phyloP scores from a whole-genome alignment of 2,113 vertebrate species.

The Amia ocellicauda region DNA sequence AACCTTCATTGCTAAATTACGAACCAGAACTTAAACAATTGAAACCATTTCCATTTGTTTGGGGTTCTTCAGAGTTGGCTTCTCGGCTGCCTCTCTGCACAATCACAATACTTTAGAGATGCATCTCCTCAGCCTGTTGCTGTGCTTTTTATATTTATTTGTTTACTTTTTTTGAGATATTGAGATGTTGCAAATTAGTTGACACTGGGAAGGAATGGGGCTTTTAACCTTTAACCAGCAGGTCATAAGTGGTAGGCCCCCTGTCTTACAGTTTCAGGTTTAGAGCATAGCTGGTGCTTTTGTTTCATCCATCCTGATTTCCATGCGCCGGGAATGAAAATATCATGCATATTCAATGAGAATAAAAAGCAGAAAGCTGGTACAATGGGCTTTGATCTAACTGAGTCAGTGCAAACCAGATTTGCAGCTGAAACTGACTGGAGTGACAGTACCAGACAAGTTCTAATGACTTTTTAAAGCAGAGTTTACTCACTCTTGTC shows the following conservation, averaged over 20 bases:
- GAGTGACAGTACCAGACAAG: slow-evolving; percentile 21
- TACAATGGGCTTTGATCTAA: slow-evolving; percentile 40
- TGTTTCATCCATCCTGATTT: slow-evolving; percentile 29
- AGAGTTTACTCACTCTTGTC: not conserved
- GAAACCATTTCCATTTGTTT: slow-evolving; percentile 17
- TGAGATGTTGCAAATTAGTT: not conserved
- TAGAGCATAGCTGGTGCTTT: slow-evolving; percentile 22
- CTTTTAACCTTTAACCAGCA: slow-evolving; percentile 1
- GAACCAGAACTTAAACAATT: slow-evolving; percentile 20
- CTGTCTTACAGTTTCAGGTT: slow-evolving; percentile 2
- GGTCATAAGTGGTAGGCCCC: not conserved
- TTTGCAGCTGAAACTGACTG: slow-evolving; percentile 1
- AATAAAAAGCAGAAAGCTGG: slow-evolving; percentile 29
- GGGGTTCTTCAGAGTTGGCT: slow-evolving; percentile 15
- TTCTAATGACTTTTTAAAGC: slow-evolving; percentile 4
- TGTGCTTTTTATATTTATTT: not conserved
- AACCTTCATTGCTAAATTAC: slow-evolving; percentile 31
- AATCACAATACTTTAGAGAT: too few species aligned
- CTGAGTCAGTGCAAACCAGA: slow-evolving; percentile 22
- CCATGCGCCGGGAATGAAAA: slow-evolving; percentile 34
- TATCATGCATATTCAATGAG: slow-evolving; percentile 43
- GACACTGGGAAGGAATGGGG: slow-evolving; percentile 7
- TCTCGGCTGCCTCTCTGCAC: too few species aligned
- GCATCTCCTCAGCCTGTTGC: slow-evolving; percentile 30
- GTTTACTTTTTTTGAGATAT: not conserved